Evolutionary conservation across 2,797 vertebrate species (phyloP).

Genomic region (Rhinatrema bivittatum): DNA sequence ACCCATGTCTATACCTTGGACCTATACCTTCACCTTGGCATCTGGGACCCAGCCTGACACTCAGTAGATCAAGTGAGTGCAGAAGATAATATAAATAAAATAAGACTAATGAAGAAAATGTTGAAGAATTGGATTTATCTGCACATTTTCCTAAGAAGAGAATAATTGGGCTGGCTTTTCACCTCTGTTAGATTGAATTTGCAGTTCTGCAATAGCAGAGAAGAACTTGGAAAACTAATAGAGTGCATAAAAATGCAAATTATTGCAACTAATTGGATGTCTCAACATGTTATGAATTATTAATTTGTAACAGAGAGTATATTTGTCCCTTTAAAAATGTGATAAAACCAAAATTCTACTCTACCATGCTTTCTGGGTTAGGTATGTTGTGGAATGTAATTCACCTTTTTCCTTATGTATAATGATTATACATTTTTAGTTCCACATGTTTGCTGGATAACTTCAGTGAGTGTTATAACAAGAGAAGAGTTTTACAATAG

Average conservation of each 20-base stretch:
- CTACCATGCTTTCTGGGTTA: conserved; percentile 6
- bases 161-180: no score
- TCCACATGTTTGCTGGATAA: no score
- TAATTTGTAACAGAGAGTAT: conserved; percentile 48
- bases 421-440: conserved; percentile 26
- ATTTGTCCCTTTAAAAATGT: conserved; percentile 45
- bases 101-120: no score
- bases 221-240: conserved; percentile 47
- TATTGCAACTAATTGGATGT: conserved; percentile 50
- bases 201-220: conserved; percentile 32
- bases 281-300: conserved; percentile 53
- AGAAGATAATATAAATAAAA: no score
- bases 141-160: no score
- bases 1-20: no score
- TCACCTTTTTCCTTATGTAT: conserved; percentile 26
- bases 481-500: no score
- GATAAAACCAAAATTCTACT: conserved; percentile 32
- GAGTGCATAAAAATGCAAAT: conserved; percentile 60
- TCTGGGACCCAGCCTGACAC: no score
- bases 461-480: no score
- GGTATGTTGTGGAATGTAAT: conserved; percentile 9
- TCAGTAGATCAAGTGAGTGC: no score
- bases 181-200: no score
- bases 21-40: no score
- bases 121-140: conserved; percentile 44